phyloP scores from a whole-genome alignment of 2,113 vertebrate genomes.

The Perognathus longimembris region DNA sequence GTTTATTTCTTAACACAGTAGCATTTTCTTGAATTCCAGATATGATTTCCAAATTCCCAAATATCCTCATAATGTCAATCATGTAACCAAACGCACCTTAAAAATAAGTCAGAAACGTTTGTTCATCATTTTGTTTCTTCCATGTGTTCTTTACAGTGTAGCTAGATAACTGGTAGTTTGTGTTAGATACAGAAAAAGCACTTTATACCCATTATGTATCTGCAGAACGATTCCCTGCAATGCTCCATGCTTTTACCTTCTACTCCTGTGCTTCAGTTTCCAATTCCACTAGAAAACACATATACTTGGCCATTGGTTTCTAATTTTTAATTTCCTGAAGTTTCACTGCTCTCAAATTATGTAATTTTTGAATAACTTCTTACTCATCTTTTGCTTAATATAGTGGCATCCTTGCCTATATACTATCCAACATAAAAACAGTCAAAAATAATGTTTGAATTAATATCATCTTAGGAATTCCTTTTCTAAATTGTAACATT shows the following conservation, averaged over 20 bases:
- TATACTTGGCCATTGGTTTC: neutral
- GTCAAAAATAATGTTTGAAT: neutral
- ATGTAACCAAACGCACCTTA: neutral
- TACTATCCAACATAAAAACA: too few species aligned
- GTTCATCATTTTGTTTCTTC: neutral
- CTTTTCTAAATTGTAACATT: too few species aligned
- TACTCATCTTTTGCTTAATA: neutral
- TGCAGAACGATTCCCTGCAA: neutral
- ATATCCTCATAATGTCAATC: neutral
- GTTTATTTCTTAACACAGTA: too few species aligned
- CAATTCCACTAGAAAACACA: neutral
- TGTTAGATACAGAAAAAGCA: neutral
- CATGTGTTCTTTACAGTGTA: neutral
- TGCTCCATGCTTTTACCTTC: neutral
- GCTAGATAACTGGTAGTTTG: neutral
- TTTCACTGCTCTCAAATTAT: neutral
- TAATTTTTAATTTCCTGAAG: neutral
- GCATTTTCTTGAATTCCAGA: neutral
- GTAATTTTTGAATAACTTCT: neutral
- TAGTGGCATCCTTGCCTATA: too few species aligned
- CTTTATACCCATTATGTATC: neutral
- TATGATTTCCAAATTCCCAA: neutral
- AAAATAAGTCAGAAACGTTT: neutral
- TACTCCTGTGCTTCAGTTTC: neutral
- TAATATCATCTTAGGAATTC: neutral